These are phyloP conservation scores for Bergia puertoricense DNA, from an alignment of 92 coral and sea anemone genomes.

Conservation along the genomic window DNA sequence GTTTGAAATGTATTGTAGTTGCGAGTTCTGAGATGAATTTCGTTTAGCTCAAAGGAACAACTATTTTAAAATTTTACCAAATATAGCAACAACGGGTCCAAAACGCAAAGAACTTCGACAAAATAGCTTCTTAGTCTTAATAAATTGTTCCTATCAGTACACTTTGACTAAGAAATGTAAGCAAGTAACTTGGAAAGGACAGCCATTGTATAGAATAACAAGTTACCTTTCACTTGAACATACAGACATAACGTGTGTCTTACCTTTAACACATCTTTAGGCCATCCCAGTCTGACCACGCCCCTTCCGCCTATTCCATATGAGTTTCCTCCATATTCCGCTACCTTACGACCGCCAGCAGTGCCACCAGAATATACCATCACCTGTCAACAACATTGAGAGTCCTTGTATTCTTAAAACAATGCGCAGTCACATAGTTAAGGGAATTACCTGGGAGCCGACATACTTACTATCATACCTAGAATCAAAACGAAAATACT, in stretches of 20 bases:
- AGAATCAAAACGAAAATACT: too few species aligned
- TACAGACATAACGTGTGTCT: background rate
- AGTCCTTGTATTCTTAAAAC: background rate
- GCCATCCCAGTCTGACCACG: constrained; percentile 91
- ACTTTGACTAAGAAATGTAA: background rate
- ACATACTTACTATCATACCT: too few species aligned
- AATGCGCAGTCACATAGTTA: background rate
- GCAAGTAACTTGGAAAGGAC: background rate
- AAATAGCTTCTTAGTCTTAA: too few species aligned
- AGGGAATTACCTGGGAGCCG: too few species aligned
- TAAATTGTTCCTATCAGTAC: too few species aligned
- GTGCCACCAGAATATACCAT: constrained; percentile 73
- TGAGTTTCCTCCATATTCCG: constrained; percentile 93
- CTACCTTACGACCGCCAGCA: constrained; percentile 72
- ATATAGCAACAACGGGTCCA: too few species aligned
- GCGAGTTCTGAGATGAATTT: too few species aligned
- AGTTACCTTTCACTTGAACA: background rate
- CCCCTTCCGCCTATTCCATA: constrained; percentile 83
- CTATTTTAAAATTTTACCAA: too few species aligned
- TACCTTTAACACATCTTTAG: constrained; percentile 85
- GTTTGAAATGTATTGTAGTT: too few species aligned
- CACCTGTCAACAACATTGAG: constrained; percentile 49
- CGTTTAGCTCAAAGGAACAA: too few species aligned
- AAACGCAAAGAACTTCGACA: too few species aligned
- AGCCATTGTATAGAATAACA: background rate